These are phyloP conservation scores for Mellilla xanthometata DNA, from an alignment of 2,888 invertebrate species.

Conservation along the genomic window DNA sequence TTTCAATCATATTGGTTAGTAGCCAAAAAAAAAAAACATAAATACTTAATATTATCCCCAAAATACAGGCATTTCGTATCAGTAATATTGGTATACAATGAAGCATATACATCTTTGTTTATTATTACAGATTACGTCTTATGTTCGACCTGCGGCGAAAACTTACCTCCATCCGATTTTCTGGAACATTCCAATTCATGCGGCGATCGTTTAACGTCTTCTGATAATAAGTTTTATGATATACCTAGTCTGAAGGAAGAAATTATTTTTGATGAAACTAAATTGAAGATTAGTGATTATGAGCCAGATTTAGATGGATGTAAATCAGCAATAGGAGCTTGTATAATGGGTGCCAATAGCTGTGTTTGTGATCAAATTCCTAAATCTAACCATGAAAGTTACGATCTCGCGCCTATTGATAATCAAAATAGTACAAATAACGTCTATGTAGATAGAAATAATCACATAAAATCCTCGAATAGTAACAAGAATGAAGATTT, in stretches of 20 bases:
- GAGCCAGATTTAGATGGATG: slow-evolving; percentile 41
- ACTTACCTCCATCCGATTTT: slow-evolving; percentile 5
- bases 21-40: too few relatives aligned
- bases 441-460: neutral
- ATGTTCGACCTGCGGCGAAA: slow-evolving; percentile 19
- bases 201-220: neutral
- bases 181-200: slow-evolving; percentile 10
- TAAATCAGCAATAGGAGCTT: slow-evolving; percentile 49
- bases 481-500: slow-evolving; percentile 7
- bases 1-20: too few relatives aligned
- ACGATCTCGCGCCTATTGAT: slow-evolving; percentile 35
- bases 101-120: neutral
- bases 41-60: too few relatives aligned
- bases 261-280: too few relatives aligned
- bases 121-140: slow-evolving; percentile 20
- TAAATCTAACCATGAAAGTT: slow-evolving; percentile 32
- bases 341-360: slow-evolving; percentile 46
- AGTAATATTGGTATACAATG: too few relatives aligned
- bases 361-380: slow-evolving; percentile 58
- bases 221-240: neutral
- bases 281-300: slow-evolving; percentile 1
- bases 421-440: slow-evolving; percentile 5
- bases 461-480: neutral
- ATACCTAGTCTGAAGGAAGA: neutral
- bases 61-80: too few relatives aligned